These are phyloP conservation scores for Alloplasta piceator DNA, from an alignment of 2,888 invertebrate genomes.

Conservation along the genomic window DNA sequence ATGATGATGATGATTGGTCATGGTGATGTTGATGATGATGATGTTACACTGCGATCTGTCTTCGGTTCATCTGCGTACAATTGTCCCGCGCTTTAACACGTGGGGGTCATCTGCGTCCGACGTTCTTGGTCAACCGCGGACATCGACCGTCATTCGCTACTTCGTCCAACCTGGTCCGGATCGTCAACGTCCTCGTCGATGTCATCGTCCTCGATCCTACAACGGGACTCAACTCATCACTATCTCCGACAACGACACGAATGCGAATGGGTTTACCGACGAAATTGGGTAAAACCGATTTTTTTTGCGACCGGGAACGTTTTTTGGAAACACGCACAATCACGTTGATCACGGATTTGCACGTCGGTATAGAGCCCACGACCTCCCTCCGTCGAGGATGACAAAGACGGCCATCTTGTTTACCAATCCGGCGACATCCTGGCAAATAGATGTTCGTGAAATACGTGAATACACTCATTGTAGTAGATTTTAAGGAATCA, in stretches of 20 bases:
- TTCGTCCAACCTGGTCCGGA: constrained; percentile 79
- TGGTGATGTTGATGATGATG: constrained; percentile 74
- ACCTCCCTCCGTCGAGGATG: constrained; percentile 98
- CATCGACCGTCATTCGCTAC: constrained; percentile 30
- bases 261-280: no score
- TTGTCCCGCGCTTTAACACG: constrained; percentile 48
- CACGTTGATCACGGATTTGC: constrained; percentile 58
- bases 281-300: constrained; percentile 36
- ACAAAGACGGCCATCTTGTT: constrained; percentile 99
- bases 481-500: constrained; percentile 81
- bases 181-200: constrained; percentile 34
- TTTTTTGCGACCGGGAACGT: constrained; percentile 54
- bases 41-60: constrained; percentile 61
- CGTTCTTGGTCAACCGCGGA: constrained; percentile 63
- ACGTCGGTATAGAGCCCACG: constrained; percentile 89
- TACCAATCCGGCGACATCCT: constrained; percentile 99
- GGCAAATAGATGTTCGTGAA: constrained; percentile 99
- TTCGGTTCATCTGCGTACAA: constrained; percentile 55
- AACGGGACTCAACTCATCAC: neutral
- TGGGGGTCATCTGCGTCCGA: constrained; percentile 65
- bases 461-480: constrained; percentile 85
- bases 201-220: constrained; percentile 16
- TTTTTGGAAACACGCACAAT: constrained; percentile 61
- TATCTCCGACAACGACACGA: constrained; percentile 12
- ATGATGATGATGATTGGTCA: constrained; percentile 80